Base-by-base conservation (phyloP, 2,113 vertebrate species). In the Bufo bufo region DNA sequence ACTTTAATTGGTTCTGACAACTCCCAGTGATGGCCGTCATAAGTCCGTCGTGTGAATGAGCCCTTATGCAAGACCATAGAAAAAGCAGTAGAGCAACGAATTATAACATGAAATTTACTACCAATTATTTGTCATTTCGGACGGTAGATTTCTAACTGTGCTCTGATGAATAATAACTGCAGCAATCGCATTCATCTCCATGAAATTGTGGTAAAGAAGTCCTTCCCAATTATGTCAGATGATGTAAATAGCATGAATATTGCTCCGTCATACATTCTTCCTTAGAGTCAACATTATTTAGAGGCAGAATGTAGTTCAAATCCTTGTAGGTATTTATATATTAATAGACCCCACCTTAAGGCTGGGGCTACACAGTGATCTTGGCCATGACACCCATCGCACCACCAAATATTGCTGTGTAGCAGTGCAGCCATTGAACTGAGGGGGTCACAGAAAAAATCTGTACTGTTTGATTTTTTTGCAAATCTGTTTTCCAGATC, bases 81-180 rank as follows among this genome's bases (percentile, higher is more conserved):
- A 54, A 11, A 54, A 54, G 10, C 10, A 1, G 52, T 6, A 54
- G 17, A 65, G 19, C 17, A 65, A 65, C 8, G n/a, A 65, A 65
- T n/a, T 19, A 71, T 71, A 71, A 71, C 13, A 14, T 43, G 4
- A 71, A 71, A 71, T 71, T 43, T 12, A 43, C 66, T 43, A 0
- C 11, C 23, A 4, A 2, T 71, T 71, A 13, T 71, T 66, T 7
- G 8, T 9, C 23, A 66, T 66, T 66, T 66, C 3, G 19, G 17
- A 66, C 0, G 20, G 10, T n/a, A 8, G n/a, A 66, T 23, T n/a
- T n/a, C 65, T n/a, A 23, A 23, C 14, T 13, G 66, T 43, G 1
- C 66, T 71, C 66, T 43, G 23, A 71, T 71, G 66, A 71, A 72
- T 72, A 72, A 72, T 72, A 72, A 66, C 20, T n/a, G n/a, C 20